Base-by-base conservation (phyloP, 2,797 vertebrate genomes). In the Schizopygopsis pylzovi region DNA sequence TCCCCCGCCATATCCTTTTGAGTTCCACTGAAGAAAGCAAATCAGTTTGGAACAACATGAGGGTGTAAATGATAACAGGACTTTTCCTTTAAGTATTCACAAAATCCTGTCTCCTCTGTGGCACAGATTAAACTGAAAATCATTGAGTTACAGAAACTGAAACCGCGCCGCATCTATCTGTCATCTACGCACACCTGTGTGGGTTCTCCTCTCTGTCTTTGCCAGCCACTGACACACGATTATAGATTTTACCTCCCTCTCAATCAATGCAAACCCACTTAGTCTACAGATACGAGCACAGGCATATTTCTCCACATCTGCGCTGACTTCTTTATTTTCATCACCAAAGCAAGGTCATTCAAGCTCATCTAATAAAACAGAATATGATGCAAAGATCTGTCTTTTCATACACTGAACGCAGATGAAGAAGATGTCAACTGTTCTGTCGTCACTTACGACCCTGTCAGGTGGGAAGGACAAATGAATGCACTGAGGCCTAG, bases 241-340 rank as follows among this genome's bases (percentile, higher is more conserved):
- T 84, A 86, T 89, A 87, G 83, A 90, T 88, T 89, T 3, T 56
- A 41, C 75, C 80, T 83, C 71, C 45, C 61, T 83, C 65, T 86
- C 67, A 68, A 87, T 92, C 89, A 91, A 87, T 91, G 89, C 82
- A 87, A 89, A 89, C 67, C 76, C 80, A 88, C 89, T 90, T 89
- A 87, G 77, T 77, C 87, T 86, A 87, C 75, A 79, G 59, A 90
- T 73, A 87, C 73, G 59, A 77, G 52, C 33, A 90, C 84, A 77
- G 47, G 22, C 82, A 37, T 80, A 80, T 81, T 85, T 79, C 65
- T 79, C 37, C n/a, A 79, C 70, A 84, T 79, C 88, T 70, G 54
- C 76, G 59, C 79, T 81, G 25, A 84, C 75, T 47, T 45, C 45
- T 84, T 84, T 70, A 78, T 84, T 84, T 86, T 81, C 67, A 83